These are phyloP conservation scores for Danio tinwini DNA, from an alignment of 2,797 vertebrate species.

Conservation along the genomic window DNA sequence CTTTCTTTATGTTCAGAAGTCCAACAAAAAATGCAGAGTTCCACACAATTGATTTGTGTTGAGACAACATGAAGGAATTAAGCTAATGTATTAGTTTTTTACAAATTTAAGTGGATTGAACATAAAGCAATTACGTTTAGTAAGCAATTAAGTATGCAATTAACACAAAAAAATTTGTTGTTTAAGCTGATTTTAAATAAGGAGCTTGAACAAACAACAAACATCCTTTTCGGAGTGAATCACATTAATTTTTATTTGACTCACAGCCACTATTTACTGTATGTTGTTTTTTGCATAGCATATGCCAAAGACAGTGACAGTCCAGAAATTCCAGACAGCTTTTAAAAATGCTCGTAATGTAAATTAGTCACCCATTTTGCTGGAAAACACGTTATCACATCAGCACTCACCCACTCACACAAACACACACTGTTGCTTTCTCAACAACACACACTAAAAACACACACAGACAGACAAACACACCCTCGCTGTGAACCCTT, in stretches of 20 bases:
- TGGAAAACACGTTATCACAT: conserved; percentile 31
- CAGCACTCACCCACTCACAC: conserved; percentile 31
- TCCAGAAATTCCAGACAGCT: conserved; percentile 42
- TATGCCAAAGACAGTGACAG: not conserved
- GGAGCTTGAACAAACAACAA: too few species aligned
- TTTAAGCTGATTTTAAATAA: too few species aligned
- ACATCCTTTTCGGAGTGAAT: too few species aligned
- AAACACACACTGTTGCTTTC: conserved; percentile 34
- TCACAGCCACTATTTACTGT: conserved; percentile 26
- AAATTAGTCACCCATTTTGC: conserved; percentile 37
- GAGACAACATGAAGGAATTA: too few species aligned
- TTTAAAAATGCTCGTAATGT: conserved; percentile 33
- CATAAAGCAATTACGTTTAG: too few species aligned
- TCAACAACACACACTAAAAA: conserved; percentile 34
- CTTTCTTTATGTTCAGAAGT: too few species aligned
- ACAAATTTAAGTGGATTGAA: too few species aligned
- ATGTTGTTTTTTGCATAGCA: conserved; percentile 33
- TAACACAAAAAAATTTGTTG: too few species aligned
- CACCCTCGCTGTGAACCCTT: conserved; percentile 13
- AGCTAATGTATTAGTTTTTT: too few species aligned
- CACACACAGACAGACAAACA: conserved; percentile 44
- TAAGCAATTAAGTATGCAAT: too few species aligned
- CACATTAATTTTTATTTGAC: conserved; percentile 22
- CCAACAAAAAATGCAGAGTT: too few species aligned
- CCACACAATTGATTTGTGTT: too few species aligned